Conservation (phyloP, 2,888 invertebrate genomes). For the Agonopterix subpropinquella region DNA sequence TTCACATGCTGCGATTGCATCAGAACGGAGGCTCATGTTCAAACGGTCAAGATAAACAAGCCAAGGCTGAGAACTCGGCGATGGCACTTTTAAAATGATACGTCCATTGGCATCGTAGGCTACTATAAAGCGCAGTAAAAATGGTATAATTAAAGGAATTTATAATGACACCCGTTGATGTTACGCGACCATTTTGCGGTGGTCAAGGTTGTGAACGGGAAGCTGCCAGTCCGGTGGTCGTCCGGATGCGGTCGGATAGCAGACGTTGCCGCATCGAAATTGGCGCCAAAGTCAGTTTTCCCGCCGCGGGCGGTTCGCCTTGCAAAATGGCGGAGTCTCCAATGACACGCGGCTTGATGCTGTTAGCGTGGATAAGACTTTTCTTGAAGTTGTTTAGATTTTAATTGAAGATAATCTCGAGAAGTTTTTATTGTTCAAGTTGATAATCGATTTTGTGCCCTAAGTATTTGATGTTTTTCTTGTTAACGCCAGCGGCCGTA, state of each 20-base stretch:
- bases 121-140: conserved; percentile 56
- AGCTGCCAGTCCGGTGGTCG: conserved; percentile 13
- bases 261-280: conserved; percentile 55
- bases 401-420: neutral
- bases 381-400: neutral
- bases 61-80: conserved; percentile 46
- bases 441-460: no score
- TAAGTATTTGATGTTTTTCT: no score
- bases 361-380: conserved; percentile 33
- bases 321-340: conserved; percentile 69
- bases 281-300: conserved; percentile 73
- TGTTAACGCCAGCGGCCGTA: no score
- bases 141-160: conserved; percentile 66
- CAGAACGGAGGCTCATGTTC: conserved; percentile 9
- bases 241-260: conserved; percentile 39
- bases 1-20: no score
- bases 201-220: conserved; percentile 15
- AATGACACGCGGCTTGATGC: conserved; percentile 53
- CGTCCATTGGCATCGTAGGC: conserved; percentile 22
- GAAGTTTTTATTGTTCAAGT: no score
- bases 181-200: conserved; percentile 32
- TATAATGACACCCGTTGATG: conserved; percentile 51
- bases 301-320: conserved; percentile 69
- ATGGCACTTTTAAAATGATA: conserved; percentile 46
- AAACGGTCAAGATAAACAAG: conserved; percentile 35